Base-by-base conservation (phyloP, 2,113 vertebrate genomes). In the Proterorhinus semilunaris region DNA sequence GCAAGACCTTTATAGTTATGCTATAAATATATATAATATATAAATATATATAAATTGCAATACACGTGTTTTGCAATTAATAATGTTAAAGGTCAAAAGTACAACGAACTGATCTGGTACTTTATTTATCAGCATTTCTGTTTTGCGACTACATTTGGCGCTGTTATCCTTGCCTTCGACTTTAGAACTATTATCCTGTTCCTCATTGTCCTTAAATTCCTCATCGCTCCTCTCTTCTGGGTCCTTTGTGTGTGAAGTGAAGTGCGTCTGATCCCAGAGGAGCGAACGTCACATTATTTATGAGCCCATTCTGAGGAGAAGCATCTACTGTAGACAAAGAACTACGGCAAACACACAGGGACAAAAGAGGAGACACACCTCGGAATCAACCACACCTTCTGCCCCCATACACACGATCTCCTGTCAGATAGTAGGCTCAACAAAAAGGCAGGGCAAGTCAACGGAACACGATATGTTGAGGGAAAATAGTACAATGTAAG, bases 221-320 rank as follows among this genome's bases (percentile, higher is more conserved):
- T 55, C 9, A 36, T 21, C 17, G 21, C 53, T 55, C 17, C 16
- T 55, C 53, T 55, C 27, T 21, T 27, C 17, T 27, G 53, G 53
- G 17, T 55, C 53, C 27, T 55, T 55, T 55, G 53, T 55, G 51
- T 52, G 53, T 27, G 53, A 55, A 55, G 53, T 55, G 53, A 55
- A 55, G 53, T 55, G 53, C 27, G 53, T 55, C 27, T 55, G 53
- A 55, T 55, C 53, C 53, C 53, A 55, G 17, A 55, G 53, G 53
- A 55, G 53, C 53, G 5, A 17, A 55, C 53, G 53, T 55, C 53
- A 55, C 53, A 27, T 55, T 55, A 55, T 55, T 55, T 55, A 55
- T 55, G 53, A 55, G 53, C 53, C 27, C 27, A 36, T 36, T 36
- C 27, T 36, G 27, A 55, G 53, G 11, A 55, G 53, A n/a, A 55